Evolutionary conservation across 2,797 vertebrate genomes (phyloP).

Genomic region (Paramormyrops hopkinsi): DNA sequence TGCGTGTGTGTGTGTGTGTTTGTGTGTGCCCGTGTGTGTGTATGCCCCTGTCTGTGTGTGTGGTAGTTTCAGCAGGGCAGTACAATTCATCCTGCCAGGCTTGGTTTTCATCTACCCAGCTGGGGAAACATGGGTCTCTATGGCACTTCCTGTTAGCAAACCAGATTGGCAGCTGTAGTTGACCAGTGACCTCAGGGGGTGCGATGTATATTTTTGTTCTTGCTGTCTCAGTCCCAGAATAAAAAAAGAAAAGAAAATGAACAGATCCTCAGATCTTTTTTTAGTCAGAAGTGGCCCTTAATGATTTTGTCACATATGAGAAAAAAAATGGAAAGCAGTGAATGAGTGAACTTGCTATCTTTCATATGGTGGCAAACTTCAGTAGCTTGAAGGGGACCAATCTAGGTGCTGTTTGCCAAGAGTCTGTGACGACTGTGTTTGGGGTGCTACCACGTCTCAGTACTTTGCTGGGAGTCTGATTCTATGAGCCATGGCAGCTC

Average conservation of each 20-base stretch:
- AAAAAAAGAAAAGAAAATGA: not conserved
- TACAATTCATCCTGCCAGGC: constrained; percentile 43
- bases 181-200: constrained; percentile 28
- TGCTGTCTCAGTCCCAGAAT: constrained; percentile 12
- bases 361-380: not conserved
- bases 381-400: not conserved
- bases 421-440: not conserved
- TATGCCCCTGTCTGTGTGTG: constrained; percentile 15
- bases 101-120: constrained; percentile 56
- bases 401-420: not conserved
- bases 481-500: not conserved
- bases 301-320: not conserved
- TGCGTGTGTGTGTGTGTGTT: not conserved
- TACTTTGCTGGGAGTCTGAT: not conserved
- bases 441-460: not conserved
- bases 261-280: constrained; percentile 19
- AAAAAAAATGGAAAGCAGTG: not conserved
- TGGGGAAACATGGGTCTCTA: constrained; percentile 52
- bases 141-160: constrained; percentile 35
- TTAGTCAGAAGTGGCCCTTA: constrained; percentile 4
- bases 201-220: constrained; percentile 15
- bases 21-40: not conserved
- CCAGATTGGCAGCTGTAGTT: constrained; percentile 31
- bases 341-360: not conserved
- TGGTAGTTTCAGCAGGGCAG: constrained; percentile 50